Conservation (phyloP, 1,140 invertebrate species). For the Oncopeltus fasciatus region DNA sequence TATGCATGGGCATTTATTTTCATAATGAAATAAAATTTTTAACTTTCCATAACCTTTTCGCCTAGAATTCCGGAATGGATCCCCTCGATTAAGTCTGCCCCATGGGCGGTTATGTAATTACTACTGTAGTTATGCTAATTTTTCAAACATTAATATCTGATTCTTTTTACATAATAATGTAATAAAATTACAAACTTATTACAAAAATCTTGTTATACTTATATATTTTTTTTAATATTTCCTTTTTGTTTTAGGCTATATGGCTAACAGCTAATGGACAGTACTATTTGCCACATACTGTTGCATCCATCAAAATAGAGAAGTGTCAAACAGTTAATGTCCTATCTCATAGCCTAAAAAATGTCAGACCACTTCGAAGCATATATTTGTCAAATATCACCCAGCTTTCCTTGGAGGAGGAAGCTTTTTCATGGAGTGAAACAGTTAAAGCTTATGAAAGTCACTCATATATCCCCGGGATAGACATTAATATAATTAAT, state of each 20-base stretch:
- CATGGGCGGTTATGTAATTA: too few species aligned
- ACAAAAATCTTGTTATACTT: too few species aligned
- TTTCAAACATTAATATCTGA: too few species aligned
- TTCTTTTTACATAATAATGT: too few species aligned
- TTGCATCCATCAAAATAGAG: background rate
- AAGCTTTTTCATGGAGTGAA: background rate
- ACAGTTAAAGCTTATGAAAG: conserved; percentile 29
- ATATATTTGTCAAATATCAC: background rate
- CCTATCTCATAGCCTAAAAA: background rate
- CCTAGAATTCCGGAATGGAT: too few species aligned
- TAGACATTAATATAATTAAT: conserved; percentile 30
- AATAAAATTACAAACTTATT: too few species aligned
- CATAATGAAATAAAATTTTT: too few species aligned
- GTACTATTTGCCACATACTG: background rate
- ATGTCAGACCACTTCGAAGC: background rate
- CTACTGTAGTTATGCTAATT: too few species aligned
- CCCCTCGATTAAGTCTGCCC: too few species aligned
- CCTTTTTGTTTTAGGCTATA: background rate
- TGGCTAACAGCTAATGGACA: background rate
- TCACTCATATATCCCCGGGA: conserved; percentile 24
- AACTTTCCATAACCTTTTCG: too few species aligned
- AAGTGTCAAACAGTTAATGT: background rate
- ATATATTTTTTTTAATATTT: too few species aligned
- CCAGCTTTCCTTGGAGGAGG: background rate
- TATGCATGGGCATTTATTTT: too few species aligned